Base-by-base conservation (phyloP, 2,888 invertebrate genomes). In the Helleia helle region DNA sequence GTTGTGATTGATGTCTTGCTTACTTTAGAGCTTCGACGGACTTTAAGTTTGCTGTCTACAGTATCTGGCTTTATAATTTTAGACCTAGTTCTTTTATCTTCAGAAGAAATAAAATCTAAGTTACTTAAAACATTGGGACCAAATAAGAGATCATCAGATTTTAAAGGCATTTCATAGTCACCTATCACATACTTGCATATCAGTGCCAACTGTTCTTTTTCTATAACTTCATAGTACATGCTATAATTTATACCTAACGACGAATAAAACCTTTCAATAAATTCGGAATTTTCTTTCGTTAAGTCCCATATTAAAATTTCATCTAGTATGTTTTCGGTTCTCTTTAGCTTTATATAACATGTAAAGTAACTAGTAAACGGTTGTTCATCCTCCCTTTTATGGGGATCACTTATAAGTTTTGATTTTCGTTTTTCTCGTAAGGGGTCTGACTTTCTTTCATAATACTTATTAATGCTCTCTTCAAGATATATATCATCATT, bases 211-310 rank as follows among this genome's bases (percentile, higher is more conserved):
- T 87, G 79, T 0, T 81, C 66, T 44, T 83, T 76, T 49, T 89
- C 87, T 38, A 89, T 79, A 0, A 65, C 52, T 49, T 86, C 80
- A 55, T 88, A 89, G 52, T 87, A 87, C 62, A 90, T 73, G 9
- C 86, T 83, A 46, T 88, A 88, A 53, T 87, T 87, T 30, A 89
- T 73, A 5, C 88, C 88, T 51, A 87, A 69, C 4, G 73, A 69
- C 2, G 86, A 75, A 57, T 90, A 90, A 65, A 88, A 89, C 49
- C 79, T 67, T 49, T 89, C 88, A 25, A 90, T 68, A 4, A 86
- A 64, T 30, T 86, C 80, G 1, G 81, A 73, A 53, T 83, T 75
- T 3, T 83, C 76, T 30, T 71, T 68, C 12, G 60, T 66, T 27
- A 77, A 58, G 44, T 80, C 71, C 73, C 83, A 83, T 49, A 76